Base-by-base conservation (phyloP, 2,797 vertebrate species). In the Lepus townsendii region DNA sequence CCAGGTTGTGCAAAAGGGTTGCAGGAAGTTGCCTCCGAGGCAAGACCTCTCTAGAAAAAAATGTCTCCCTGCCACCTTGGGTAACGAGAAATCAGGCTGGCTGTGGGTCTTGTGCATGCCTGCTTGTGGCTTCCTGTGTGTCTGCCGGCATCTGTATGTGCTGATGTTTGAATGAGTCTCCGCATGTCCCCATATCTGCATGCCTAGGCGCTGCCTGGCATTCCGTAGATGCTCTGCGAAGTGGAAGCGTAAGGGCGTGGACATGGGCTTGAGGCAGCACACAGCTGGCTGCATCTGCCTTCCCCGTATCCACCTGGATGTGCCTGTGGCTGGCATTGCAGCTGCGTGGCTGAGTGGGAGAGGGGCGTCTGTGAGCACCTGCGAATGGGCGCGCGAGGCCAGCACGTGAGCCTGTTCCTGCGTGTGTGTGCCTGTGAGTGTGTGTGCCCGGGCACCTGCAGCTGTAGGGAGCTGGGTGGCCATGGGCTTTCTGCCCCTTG, bases 41-140 rank as follows among this genome's bases (percentile, higher is more conserved):
- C 68, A n/a, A 90, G 83, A 26, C 12, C 27, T 60, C 35, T 75
- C 22, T 68, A 68, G 63, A 83, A 91, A 38, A 38, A 24, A 79
- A 63, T 0, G n/a, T 11, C 24, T 3, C 24, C 47, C 17, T 1
- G 3, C 22, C 50, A 22, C 63, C 16, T 87, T 12, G 14, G 7
- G 79, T n/a, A 3, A 35, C 1, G 50, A 88, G 47, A 57, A 76
- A 35, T 62, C 75, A 12, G 13, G n/a, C 38, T 47, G 17, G n/a
- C 10, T 38, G 6, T 78, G 77, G 62, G 32, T 27, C 38, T 32
- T 26, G 19, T 27, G 47, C 9, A 26, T 32, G 8, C 24, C 71
- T 60, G 26, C 35, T 47, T 9, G 17, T 26, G 87, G 24, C 24
- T 52, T 52, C 9, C 62, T n/a, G 24, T 35, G n/a, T 27, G 42